phyloP scores from a whole-genome alignment of 2,113 vertebrate genomes.

The Todiramphus chloris region DNA sequence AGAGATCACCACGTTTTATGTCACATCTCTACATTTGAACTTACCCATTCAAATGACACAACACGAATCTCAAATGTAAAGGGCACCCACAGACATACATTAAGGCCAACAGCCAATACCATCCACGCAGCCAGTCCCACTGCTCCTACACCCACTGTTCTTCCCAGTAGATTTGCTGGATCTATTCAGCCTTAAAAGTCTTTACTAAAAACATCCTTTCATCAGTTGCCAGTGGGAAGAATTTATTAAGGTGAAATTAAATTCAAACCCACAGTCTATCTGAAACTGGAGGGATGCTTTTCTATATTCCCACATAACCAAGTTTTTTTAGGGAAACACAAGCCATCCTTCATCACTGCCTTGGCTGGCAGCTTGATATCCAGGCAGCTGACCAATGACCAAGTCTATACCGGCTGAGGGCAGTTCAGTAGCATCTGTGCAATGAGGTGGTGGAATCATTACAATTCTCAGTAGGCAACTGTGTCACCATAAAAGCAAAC shows the following conservation, averaged over 20 bases:
- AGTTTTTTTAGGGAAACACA: not conserved
- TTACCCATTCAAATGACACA: not conserved
- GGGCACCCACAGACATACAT: not conserved
- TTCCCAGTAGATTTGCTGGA: not conserved
- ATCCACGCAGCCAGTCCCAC: not conserved
- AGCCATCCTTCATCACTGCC: not conserved
- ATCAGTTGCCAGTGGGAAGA: not conserved
- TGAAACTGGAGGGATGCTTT: not conserved
- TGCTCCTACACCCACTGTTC: not conserved
- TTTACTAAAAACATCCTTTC: not conserved
- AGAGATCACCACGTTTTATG: not conserved
- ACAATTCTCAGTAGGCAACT: not conserved
- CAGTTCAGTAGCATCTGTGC: not conserved
- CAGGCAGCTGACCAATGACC: slow-evolving; percentile 9
- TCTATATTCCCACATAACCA: not conserved
- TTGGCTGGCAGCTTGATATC: not conserved
- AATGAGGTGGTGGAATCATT: not conserved
- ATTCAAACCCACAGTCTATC: not conserved
- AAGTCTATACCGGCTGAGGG: not conserved
- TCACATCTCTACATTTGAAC: not conserved
- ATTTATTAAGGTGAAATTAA: not conserved
- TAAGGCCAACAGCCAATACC: not conserved
- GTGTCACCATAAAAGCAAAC: not conserved
- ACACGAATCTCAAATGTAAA: not conserved
- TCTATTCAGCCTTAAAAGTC: not conserved